Evolutionary conservation across 2,113 vertebrate genomes (phyloP).

Genomic region (Patagioenas fasciata): DNA sequence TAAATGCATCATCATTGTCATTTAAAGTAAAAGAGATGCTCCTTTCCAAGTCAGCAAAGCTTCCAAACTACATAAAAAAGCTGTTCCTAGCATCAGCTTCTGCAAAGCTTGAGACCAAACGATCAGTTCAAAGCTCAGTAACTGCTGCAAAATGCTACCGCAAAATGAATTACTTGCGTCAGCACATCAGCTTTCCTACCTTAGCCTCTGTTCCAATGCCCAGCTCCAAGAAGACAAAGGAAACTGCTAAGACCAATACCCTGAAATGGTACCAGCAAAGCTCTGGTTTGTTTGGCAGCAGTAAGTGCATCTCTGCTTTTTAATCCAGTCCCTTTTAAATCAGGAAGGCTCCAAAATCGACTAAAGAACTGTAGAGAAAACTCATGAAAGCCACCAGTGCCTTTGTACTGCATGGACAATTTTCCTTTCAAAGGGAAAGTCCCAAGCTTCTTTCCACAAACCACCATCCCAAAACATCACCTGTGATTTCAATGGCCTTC

Average conservation of each 20-base stretch:
- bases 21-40: slow-evolving; percentile 2
- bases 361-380: not conserved
- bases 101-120: slow-evolving; percentile 55
- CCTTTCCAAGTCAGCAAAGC: slow-evolving; percentile 34
- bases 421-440: not conserved
- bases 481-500: not conserved
- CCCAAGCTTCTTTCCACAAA: not conserved
- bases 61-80: slow-evolving; percentile 24
- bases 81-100: slow-evolving; percentile 37
- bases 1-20: not conserved
- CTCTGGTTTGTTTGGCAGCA: not conserved
- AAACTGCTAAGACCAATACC: not conserved
- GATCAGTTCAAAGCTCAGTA: slow-evolving; percentile 58
- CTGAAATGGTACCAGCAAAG: not conserved
- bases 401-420: not conserved
- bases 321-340: not conserved
- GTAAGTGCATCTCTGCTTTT: not conserved
- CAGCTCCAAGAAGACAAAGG: not conserved
- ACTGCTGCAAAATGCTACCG: not conserved
- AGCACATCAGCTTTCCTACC: not conserved
- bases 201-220: not conserved
- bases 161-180: slow-evolving; percentile 19
- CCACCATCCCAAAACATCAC: not conserved
- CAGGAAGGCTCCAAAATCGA: not conserved
- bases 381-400: not conserved